Evolutionary conservation across 1,140 invertebrate species (phyloP).

Genomic region (Zaprionus inermis): DNA sequence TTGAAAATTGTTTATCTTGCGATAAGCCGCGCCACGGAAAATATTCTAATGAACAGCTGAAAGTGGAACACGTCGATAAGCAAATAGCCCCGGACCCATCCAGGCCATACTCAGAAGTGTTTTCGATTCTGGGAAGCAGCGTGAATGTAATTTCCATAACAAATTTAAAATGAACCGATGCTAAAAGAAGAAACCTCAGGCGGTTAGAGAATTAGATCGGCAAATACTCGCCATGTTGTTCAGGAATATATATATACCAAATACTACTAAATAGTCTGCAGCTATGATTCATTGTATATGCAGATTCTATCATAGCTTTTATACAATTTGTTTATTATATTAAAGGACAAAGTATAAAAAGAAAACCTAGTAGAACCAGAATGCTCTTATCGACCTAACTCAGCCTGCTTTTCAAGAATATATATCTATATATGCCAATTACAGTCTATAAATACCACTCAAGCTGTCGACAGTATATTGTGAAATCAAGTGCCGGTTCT

Average conservation of each 20-base stretch:
- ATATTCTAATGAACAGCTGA: constrained; percentile 64
- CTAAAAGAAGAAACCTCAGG: neutral
- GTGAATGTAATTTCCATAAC: neutral
- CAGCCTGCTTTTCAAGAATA: neutral
- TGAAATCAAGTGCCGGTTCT: neutral
- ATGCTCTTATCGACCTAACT: neutral
- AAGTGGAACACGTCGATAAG: constrained; percentile 24
- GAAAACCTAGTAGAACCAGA: too few relatives aligned
- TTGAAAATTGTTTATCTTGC: constrained; percentile 27
- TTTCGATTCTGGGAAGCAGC: neutral
- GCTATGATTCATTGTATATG: too few relatives aligned
- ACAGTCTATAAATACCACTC: neutral
- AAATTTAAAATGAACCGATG: neutral
- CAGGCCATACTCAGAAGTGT: neutral
- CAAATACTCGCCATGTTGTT: accelerated
- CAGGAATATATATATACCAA: neutral
- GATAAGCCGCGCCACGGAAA: constrained; percentile 45
- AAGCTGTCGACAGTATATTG: neutral
- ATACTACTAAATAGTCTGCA: neutral
- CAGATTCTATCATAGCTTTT: too few relatives aligned
- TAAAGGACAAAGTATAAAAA: too few relatives aligned
- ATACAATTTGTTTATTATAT: too few relatives aligned
- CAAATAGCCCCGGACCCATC: constrained; percentile 8
- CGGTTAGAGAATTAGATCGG: neutral
- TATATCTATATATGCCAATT: neutral